Evolutionary conservation across 2,113 vertebrate genomes (phyloP).

Genomic region (Potamarius usumacintae): DNA sequence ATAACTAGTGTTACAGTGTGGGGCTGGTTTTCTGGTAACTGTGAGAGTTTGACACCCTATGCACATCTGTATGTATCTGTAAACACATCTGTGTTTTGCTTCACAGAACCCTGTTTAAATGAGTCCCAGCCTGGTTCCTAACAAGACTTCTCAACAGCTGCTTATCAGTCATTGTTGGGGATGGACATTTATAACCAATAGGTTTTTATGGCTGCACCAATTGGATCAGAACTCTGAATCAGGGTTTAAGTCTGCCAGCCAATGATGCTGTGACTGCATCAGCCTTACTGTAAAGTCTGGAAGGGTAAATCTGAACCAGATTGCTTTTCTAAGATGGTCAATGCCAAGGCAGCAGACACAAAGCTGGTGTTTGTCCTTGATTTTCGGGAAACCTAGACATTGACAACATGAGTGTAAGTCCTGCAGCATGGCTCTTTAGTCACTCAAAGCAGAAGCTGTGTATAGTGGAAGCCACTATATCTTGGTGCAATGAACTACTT

Average conservation of each 20-base stretch:
- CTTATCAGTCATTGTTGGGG: neutral
- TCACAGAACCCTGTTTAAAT: neutral
- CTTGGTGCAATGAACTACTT: neutral
- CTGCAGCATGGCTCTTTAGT: neutral
- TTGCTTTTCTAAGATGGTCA: neutral
- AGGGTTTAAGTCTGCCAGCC: neutral
- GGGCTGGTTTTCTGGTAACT: too few relatives aligned
- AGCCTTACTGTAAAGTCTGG: neutral
- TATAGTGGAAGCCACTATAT: too few relatives aligned
- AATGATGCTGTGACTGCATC: neutral
- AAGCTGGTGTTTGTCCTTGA: neutral
- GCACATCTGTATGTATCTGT: too few relatives aligned
- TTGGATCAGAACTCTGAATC: neutral
- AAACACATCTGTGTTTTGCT: neutral
- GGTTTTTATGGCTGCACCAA: neutral
- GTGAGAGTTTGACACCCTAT: too few relatives aligned
- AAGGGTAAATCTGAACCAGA: neutral
- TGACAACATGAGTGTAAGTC: neutral
- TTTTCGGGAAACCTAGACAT: neutral
- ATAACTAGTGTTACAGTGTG: too few relatives aligned
- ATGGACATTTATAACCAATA: neutral
- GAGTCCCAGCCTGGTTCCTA: neutral
- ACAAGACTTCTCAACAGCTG: neutral
- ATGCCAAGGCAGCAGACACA: neutral
- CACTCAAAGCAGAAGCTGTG: neutral